Evolutionary conservation across 2,113 vertebrate species (phyloP).

Genomic region (Neotragus moschatus): DNA sequence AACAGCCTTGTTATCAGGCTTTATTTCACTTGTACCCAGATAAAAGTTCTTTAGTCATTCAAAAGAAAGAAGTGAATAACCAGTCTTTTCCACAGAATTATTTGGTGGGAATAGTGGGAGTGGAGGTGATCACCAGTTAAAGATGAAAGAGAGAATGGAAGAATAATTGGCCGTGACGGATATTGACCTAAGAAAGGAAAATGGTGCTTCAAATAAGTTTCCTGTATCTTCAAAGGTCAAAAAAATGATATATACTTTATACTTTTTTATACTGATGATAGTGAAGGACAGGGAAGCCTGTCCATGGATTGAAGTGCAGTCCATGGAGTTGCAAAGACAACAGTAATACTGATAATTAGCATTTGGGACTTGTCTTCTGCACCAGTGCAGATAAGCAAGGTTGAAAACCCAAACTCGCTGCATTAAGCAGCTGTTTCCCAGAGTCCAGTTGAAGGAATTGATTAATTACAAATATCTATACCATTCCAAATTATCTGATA

Average conservation of each 20-base stretch:
- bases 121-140: neutral
- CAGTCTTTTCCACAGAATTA: neutral
- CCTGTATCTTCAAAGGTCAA: neutral
- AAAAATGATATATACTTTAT: neutral
- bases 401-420: neutral
- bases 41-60: neutral
- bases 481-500: neutral
- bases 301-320: neutral
- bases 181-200: neutral
- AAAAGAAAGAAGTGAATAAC: neutral
- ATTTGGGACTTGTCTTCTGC: neutral
- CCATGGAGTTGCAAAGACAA: neutral
- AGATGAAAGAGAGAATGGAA: neutral
- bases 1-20: neutral
- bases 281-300: neutral
- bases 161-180: neutral
- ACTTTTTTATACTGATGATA: neutral
- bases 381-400: neutral
- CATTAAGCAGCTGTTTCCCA: neutral
- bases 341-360: neutral
- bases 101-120: neutral
- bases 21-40: neutral
- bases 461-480: neutral
- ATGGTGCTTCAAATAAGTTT: neutral
- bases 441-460: neutral